Evolutionary conservation across 2,888 invertebrate species (phyloP), one percentile per base, ranked within the genome.

Genomic region (Bellardia bayeri): DNA sequence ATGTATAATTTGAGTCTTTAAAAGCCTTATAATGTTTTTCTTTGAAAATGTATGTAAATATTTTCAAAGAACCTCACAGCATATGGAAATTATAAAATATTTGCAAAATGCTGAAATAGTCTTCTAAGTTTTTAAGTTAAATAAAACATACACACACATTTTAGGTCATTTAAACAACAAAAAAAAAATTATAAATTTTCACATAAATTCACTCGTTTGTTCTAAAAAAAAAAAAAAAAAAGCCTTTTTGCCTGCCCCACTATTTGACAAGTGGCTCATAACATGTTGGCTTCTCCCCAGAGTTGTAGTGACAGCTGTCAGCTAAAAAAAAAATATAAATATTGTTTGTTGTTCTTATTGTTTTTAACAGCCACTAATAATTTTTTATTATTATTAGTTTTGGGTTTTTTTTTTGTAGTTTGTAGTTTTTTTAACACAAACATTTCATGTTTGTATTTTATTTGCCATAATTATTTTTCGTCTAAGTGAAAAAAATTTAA

Each of bases 301-400:
- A 76, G 54, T 78, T 74, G 63, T 68, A 75, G 78, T 84, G 87
- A 87, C 87, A 87, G 87, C 84, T 84, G 87, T 78, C 81, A 84
- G 58, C 81, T 82, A 54, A 58, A 56, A 37, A 71, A 42, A 45
- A 61, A 71, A 54, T n/a, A n/a, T n/a, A 23, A 0, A 16, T 82
- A 68, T 51, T 75, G 49, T 66, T 72, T 80, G 79, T 71, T 54
- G 69, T 54, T 54, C 42, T 51, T 63, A 56, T 83, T 64, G 64
- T 64, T 78, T 56, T 66, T 49, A 72, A 64, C 69, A 81, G 85
- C 64, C 71, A 61, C 33, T 66, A 76, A 64, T 40, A 85, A 33
- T 81, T 76, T 85, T 66, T 63, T 79, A 64, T 66, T 72, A 51
- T 45, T 30, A 51, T 51, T 56, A n/a, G 37, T 37, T 37, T 37